Evolutionary conservation across 2,113 vertebrate species (phyloP), one percentile per base, ranked within the genome.

Genomic region (Lamprotornis superbus): DNA sequence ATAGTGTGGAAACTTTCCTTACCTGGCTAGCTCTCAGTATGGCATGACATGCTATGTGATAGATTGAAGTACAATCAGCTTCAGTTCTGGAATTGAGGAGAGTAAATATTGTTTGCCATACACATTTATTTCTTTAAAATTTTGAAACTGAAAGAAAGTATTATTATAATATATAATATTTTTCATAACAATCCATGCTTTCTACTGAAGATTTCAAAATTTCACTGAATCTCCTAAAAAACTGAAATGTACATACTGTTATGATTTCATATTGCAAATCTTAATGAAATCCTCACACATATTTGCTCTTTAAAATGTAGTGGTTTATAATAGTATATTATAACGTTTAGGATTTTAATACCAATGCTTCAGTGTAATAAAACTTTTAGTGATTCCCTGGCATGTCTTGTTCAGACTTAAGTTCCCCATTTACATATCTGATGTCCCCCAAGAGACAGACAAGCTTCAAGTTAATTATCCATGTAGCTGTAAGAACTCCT

Each of bases 381-480:
- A 98, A 98, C 95, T 98, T 98, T 95, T 91, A 98, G 97, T 94
- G 96, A 97, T 98, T 98, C 79, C 94, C 97, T 97, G 92, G 90
- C 86, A 97, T 96, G 90, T 97, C 97, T 98, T 98, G 80, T 94
- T 98, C 97, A 98, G 95, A 93, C 93, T 97, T 96, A 97, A 98
- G 64, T 97, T 98, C 97, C 94, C 98, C 96, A 98, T 98, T 98
- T 98, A 96, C 98, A 98, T 98, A 98, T 97, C 97, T 98, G 97
- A 98, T 98, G 97, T 98, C 76, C 93, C 98, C 97, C 98, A 97
- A 96, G 98, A 98, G 98, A 98, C 97, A 97, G 97, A 97, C 94
- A 97, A 97, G 97, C 97, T 98, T 98, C 97, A 97, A 98, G 97
- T 98, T 98, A 98, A 98, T 98, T 98, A 98, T 97, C 97, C 98